Percentiles rank a stretch among this genome's conserved stretches.
Evolutionary conservation across 2,113 vertebrate species (phyloP).

Genomic region (Salvelinus namaycush): DNA sequence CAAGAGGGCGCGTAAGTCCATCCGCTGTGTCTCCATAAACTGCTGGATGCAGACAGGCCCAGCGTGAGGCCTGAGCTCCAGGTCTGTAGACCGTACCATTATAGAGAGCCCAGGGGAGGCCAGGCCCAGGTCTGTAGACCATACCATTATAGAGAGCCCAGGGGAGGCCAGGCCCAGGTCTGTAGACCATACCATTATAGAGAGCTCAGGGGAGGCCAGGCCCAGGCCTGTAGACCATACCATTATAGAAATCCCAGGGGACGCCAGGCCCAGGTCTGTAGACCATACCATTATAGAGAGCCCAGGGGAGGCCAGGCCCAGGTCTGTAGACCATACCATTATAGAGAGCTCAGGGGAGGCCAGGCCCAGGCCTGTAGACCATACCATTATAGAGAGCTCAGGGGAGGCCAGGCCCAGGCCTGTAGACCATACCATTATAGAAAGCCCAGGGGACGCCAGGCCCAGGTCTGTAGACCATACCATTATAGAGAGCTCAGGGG

Average conservation of each 20-base stretch:
- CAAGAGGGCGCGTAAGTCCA: constrained; percentile 68
- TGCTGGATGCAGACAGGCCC: constrained; percentile 65
- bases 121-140: no score
- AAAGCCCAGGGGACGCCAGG: constrained; percentile 61
- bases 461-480: constrained; percentile 30
- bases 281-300: constrained; percentile 25
- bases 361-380: constrained; percentile 38
- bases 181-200: no score
- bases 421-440: neutral
- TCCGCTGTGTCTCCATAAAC: constrained; percentile 70
- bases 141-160: no score
- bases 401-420: constrained; percentile 58
- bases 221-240: neutral
- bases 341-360: constrained; percentile 60
- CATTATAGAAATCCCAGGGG: constrained; percentile 45
- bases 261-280: constrained; percentile 48
- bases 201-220: no score
- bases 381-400: constrained; percentile 43
- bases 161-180: no score
- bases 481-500: constrained; percentile 55
- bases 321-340: no score
- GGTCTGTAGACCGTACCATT: constrained; percentile 51
- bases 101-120: neutral
- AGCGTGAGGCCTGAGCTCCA: constrained; percentile 55
- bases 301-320: constrained; percentile 60